Evolutionary conservation across 2,113 vertebrate species (phyloP), one percentile per base, ranked within the genome.

Genomic region (Psilopogon haemacephalus): DNA sequence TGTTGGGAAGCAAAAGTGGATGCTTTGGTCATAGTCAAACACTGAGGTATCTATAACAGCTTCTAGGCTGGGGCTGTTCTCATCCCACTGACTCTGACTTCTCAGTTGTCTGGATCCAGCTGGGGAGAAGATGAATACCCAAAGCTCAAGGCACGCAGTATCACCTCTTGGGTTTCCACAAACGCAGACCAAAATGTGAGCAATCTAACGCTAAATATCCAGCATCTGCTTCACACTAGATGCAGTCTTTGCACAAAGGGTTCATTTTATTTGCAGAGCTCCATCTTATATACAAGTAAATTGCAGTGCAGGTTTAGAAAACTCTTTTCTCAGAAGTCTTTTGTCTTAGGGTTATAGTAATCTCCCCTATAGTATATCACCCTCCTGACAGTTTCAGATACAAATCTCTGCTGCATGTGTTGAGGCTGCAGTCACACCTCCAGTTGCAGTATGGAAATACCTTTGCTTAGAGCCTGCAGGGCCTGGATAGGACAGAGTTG

Each of bases 271-370:
- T 82, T 70, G 75, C 60, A 92, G 65, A 71, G 3, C 27, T 89
- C n/a, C 3, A 1, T 63, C 30, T 20, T 63, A 26, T 18, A 35
- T 38, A 71, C 84, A 86, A 74, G 35, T 11, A 95, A 89, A 70
- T 54, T 68, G 71, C 82, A 59, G 44, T 48, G 59, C 32, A 68
- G 58, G n/a, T 65, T 77, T 84, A 80, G 87, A 83, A 95, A 92
- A 83, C 56, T 77, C 86, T 77, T 20, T 24, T 88, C 16, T 93
- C 80, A 83, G 81, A 92, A 87, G 75, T 54, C 87, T 87, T 56
- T 80, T 94, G 64, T 84, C 76, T 84, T 92, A 54, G 64, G 89
- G 85, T 58, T 91, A 80, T 27, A 70, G 87, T 32, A 75, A 60
- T 58, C 72, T 92, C 81, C 59, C 1, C n/a, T n/a, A n/a, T n/a